Conservation (phyloP, 2,797 vertebrate species). For the Eremophila alpestris region DNA sequence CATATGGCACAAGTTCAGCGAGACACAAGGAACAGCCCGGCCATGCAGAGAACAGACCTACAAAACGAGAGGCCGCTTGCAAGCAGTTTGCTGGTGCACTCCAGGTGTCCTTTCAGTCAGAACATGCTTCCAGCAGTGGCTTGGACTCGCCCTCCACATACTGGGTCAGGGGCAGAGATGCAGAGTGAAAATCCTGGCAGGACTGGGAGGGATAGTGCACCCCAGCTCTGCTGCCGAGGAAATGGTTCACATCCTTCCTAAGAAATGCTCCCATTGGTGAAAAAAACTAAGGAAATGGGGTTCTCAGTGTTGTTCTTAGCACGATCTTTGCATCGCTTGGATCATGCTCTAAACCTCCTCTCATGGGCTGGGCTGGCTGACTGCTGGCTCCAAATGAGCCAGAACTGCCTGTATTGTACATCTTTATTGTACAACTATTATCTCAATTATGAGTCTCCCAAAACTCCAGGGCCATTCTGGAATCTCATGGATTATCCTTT, state of each 20-base stretch:
- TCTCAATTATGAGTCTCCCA: not conserved
- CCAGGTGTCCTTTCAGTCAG: conserved; percentile 51
- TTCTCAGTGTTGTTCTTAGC: not conserved
- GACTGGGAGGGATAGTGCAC: not conserved
- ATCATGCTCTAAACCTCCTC: not conserved
- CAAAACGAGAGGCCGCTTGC: conserved; percentile 5
- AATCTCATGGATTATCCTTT: not conserved
- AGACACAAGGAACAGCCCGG: conserved; percentile 22
- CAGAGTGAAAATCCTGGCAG: not conserved
- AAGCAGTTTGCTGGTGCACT: conserved; percentile 45
- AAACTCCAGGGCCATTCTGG: not conserved
- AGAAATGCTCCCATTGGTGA: rapidly evolving
- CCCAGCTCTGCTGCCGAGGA: not conserved
- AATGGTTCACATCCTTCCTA: not conserved
- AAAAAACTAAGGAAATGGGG: not conserved
- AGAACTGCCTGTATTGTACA: not conserved
- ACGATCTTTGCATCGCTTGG: not conserved
- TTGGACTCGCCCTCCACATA: not conserved
- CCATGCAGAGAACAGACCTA: conserved; percentile 62
- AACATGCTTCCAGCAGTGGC: conserved; percentile 40
- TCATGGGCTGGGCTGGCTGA: not conserved
- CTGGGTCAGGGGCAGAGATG: not conserved
- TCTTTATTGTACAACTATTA: not conserved
- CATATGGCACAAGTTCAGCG: conserved; percentile 57
- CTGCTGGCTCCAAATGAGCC: not conserved